phyloP scores from a whole-genome alignment of 2,888 invertebrate species.

The Hypena proboscidalis region DNA sequence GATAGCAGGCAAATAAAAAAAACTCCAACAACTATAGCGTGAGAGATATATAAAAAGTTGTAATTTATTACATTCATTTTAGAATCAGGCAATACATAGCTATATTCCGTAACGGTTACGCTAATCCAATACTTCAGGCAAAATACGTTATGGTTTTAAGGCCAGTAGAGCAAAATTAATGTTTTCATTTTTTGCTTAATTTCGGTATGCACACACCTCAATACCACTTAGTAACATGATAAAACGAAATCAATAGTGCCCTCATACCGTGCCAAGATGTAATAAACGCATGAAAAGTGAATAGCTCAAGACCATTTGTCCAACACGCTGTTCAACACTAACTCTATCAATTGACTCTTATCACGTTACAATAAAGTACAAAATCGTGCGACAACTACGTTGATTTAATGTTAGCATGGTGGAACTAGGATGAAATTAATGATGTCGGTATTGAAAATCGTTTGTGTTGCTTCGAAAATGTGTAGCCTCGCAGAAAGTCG shows the following conservation, averaged over 20 bases:
- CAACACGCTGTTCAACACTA: conserved; percentile 40
- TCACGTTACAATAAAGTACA: conserved; percentile 39
- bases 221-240: conserved; percentile 64
- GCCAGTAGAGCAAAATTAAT: not conserved
- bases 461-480: conserved; percentile 69
- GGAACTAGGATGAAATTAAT: conserved; percentile 69
- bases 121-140: not conserved
- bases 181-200: not conserved
- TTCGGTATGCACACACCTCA: conserved; percentile 45
- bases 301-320: conserved; percentile 67
- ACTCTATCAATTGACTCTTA: conserved; percentile 36
- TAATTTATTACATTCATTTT: too few relatives aligned
- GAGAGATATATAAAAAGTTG: too few relatives aligned
- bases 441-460: conserved; percentile 69
- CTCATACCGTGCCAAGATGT: conserved; percentile 73
- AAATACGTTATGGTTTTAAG: not conserved
- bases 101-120: not conserved
- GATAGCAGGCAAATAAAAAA: too few relatives aligned
- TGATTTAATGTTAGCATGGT: conserved; percentile 47
- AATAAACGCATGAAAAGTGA: conserved; percentile 79
- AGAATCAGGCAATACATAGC: too few relatives aligned
- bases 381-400: conserved; percentile 28
- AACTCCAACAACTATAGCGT: too few relatives aligned
- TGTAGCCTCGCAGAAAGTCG: conserved; percentile 53
- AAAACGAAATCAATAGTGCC: conserved; percentile 72